Base-by-base conservation (phyloP, 2,113 vertebrate genomes). In the Seriola quinqueradiata region DNA sequence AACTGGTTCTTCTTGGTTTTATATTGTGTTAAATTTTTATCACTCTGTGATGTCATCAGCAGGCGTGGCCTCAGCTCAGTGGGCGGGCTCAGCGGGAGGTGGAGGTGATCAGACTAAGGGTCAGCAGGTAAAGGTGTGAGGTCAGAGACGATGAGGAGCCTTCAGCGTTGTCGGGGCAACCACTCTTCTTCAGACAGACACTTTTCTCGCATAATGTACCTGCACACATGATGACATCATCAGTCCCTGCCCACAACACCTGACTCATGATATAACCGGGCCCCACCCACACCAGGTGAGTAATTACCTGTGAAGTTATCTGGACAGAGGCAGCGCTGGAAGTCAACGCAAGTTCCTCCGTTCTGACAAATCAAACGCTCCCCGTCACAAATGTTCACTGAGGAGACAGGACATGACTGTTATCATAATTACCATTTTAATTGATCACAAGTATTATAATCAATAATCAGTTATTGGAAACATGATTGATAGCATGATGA, bases 311-410 rank as follows among this genome's bases (percentile, higher is more conserved):
- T 84, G 42, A 85, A 91, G 44, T 9, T 68, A 0, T 64, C 70
- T 0, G 96, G 94, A 90, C 98, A 99, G 82, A 95, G 1, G 72
- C 98, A 99, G 84, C 95, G 94, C 94, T 96, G 96, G 91, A 97
- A 96, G 92, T 97, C 95, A 10, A 95, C 40, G 79, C 98, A 99
- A 7, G 97, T 97, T 82, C 98, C 98, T 1, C 97, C 98, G 2
- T 99, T 98, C 92, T 95, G 96, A 93, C 98, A 99, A 8, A 96
- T 84, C 82, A 96, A 83, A 32, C 94, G 85, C 65, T 97, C 96
- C 0, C 97, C 94, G 0, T 99, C 97, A 0, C 98, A 99, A 11
- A 97, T 77, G 0, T 98, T 98, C 44, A 89, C 98, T 99, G 72
- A 36, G 9, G 38, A 8, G 4, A 65, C 13, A 21, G 23, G 1